phyloP scores from a whole-genome alignment of 1,140 invertebrate species.

The Monomorium pharaonis region DNA sequence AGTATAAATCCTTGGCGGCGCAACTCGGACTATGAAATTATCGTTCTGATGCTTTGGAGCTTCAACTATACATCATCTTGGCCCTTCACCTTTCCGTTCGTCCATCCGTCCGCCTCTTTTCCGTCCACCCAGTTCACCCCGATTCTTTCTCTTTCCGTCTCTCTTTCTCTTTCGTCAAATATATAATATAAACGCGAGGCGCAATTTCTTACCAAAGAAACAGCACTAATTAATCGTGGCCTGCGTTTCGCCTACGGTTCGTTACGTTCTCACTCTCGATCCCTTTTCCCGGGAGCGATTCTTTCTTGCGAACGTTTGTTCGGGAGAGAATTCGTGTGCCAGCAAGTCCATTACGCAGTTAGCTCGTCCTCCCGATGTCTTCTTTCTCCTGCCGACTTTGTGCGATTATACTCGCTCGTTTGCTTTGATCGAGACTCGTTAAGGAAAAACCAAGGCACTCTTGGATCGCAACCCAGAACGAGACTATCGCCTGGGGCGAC shows the following conservation, averaged over 20 bases:
- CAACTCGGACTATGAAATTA: conserved; percentile 48
- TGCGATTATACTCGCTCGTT: conserved; percentile 51
- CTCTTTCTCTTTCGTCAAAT: background rate
- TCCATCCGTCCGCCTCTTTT: conserved; percentile 22
- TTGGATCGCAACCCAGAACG: background rate
- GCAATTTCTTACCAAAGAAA: background rate
- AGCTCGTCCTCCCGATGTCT: conserved; percentile 20
- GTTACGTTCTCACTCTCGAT: background rate
- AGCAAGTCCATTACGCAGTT: conserved; percentile 42
- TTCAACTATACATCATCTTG: conserved; percentile 40
- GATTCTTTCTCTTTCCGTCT: background rate
- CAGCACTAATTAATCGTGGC: conserved; percentile 61
- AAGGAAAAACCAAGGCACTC: conserved; percentile 26
- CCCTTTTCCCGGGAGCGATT: background rate
- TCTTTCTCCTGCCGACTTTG: conserved; percentile 15
- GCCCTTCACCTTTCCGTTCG: conserved; percentile 57
- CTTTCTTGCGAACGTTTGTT: conserved; percentile 20
- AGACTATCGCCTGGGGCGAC: background rate
- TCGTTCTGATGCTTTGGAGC: conserved; percentile 36
- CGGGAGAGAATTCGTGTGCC: background rate
- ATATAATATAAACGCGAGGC: background rate
- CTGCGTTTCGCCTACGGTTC: background rate
- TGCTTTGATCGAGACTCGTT: conserved; percentile 15
- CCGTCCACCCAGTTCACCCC: background rate
- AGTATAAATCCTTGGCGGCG: conserved; percentile 15